Percentiles rank a stretch among this genome's conserved stretches.
phyloP scores from a whole-genome alignment of 2,888 invertebrate genomes.

The Marasmarcha lunaedactyla region DNA sequence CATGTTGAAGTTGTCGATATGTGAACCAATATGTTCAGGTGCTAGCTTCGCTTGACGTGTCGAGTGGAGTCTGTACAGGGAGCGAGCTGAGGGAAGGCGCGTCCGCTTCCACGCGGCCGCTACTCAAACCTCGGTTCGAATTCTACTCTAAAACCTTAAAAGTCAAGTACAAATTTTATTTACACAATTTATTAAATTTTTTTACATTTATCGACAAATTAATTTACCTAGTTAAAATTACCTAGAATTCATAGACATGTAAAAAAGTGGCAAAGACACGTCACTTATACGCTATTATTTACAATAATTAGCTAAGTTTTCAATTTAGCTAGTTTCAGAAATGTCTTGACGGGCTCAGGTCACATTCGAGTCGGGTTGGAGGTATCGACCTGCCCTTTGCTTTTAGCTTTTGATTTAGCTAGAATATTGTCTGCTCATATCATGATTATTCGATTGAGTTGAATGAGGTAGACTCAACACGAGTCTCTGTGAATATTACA shows the following conservation, averaged over 20 bases:
- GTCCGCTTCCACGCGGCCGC: background rate
- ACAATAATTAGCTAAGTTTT: too few relatives aligned
- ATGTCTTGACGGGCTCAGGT: too few relatives aligned
- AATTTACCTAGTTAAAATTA: constrained; percentile 26
- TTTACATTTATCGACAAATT: constrained; percentile 38
- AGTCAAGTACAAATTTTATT: constrained; percentile 49
- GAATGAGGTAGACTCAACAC: too few relatives aligned
- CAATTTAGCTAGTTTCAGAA: too few relatives aligned
- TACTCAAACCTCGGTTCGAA: too few relatives aligned
- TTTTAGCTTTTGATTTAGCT: too few relatives aligned
- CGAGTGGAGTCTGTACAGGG: background rate
- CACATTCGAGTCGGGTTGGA: too few relatives aligned
- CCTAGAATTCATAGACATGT: constrained; percentile 51
- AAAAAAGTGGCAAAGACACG: constrained; percentile 68
- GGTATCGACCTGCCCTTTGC: too few relatives aligned
- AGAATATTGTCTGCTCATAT: too few relatives aligned
- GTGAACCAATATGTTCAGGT: background rate
- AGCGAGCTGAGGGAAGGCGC: background rate
- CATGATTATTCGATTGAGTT: too few relatives aligned
- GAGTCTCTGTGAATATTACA: too few relatives aligned
- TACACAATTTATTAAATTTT: constrained; percentile 38
- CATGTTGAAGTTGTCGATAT: background rate
- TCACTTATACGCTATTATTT: constrained; percentile 32
- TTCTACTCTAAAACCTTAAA: constrained; percentile 26
- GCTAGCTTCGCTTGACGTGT: background rate